Evolutionary conservation across 2,888 invertebrate species (phyloP), one percentile per base, ranked within the genome.

Genomic region (Drosophila suboccidentalis): DNA sequence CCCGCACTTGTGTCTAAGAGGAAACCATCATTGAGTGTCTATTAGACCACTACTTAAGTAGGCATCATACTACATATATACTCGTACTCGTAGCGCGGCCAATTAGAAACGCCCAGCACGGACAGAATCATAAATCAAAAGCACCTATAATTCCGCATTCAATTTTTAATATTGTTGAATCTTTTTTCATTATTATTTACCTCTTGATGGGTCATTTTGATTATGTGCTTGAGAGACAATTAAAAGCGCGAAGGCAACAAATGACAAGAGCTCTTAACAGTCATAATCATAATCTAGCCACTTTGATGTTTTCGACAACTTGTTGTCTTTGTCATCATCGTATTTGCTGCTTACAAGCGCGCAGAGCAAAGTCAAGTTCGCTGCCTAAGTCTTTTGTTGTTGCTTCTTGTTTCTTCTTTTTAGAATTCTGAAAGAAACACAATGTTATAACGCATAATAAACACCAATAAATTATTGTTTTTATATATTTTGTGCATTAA

Each of bases 221-320:
- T 81, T 71, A 71, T 77, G 58, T 71, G 60, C 54, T 76, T 74
- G 53, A 70, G 60, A 57, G 82, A 62, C 85, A 82, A 82, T 87
- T 79, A 68, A 79, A 71, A 71, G 76, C 62, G 76, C 80, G 82
- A 85, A 85, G 79, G 77, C 78, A 86, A 62, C 73, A 77, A 79
- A 75, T 82, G 83, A 83, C 86, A 82, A 87, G 79, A 82, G 78
- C 86, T 85, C 80, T 87, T 68, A 77, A 39, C 65, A 71, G 70
- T 71, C 87, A 78, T 81, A 86, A 86, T 71, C 71, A 78, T 81
- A 86, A 82, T 71, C 71, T 65, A 68, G 80, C 51, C 59, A 67
- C 80, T 80, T 77, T 80, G 74, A 85, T 71, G 80, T 83, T 85
- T 82, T 74, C 67, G 71, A 76, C 75, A 80, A 77, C 77, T 74